These are phyloP conservation scores for Drosophila parvula DNA, from an alignment of 1,140 invertebrate species.

Conservation along the genomic window DNA sequence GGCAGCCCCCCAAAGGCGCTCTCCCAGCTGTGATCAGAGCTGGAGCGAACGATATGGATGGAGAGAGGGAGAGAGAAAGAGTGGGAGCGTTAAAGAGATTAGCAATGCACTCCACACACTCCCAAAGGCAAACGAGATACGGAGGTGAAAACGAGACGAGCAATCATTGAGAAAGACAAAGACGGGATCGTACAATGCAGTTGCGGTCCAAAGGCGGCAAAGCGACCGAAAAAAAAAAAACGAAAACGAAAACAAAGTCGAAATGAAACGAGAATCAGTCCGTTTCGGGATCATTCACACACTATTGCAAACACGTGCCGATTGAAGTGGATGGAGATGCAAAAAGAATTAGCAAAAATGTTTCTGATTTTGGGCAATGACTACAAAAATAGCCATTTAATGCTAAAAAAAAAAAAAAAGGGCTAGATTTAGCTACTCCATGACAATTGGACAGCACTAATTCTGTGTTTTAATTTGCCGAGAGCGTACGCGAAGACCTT, in stretches of 20 bases:
- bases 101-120: neutral
- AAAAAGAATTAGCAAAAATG: too few relatives aligned
- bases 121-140: neutral
- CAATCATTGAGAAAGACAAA: conserved; percentile 40
- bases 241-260: conserved; percentile 34
- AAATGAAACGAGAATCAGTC: conserved; percentile 11
- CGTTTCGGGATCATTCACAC: conserved; percentile 23
- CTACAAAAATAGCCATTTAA: too few relatives aligned
- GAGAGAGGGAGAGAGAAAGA: neutral
- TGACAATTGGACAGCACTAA: too few relatives aligned
- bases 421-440: too few relatives aligned
- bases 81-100: neutral
- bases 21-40: conserved; percentile 7
- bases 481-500: too few relatives aligned
- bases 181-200: conserved; percentile 29
- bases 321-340: too few relatives aligned
- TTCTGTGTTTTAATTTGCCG: too few relatives aligned
- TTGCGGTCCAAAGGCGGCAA: conserved; percentile 21
- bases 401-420: too few relatives aligned
- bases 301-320: too few relatives aligned
- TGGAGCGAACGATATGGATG: neutral
- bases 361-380: too few relatives aligned
- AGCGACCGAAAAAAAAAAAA: too few relatives aligned
- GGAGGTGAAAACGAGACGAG: conserved; percentile 19
- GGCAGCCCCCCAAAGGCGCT: conserved; percentile 6